Base-by-base conservation (phyloP, 2,113 vertebrate genomes). In the Heterotis niloticus region DNA sequence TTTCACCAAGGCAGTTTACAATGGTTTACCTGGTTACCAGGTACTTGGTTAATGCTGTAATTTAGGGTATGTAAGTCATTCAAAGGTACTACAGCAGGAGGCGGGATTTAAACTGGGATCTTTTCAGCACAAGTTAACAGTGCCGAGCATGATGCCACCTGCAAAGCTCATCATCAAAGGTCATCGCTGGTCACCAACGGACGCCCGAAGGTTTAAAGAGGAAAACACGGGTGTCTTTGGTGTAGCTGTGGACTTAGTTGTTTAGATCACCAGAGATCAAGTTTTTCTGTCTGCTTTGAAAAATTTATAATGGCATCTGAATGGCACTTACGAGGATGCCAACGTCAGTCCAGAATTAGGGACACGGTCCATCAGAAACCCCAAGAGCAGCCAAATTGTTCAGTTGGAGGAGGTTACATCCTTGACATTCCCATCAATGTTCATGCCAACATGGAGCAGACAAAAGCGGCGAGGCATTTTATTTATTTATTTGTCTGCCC, bases 401-500 rank as follows among this genome's bases (percentile, higher is more conserved):
- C 18, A 13, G 77, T 17, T 10, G 10, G 51, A 54, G 54, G 20
- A 23, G 75, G 28, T 65, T 26, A 76, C 29, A 34, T 64, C 29
- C 29, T 44, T 73, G 29, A 73, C 51, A 10, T 62, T n/a, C 69
- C 78, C 78, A 52, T 52, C 68, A 79, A 64, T 64, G 28, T n/a
- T 71, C 44, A 16, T 71, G 69, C 34, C 68, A 79, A n/a, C 23
- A 29, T 59, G 56, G 34, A 60, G 78, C 54, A 20, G 78, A 62
- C 69, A 69, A 71, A 79, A 73, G 69, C 28, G 26, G 29, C 51
- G 34, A 14, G 78, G 78, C 78, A 79, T 73, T 73, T 72, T 72
- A 78, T 78, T 78, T 70, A 78, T 78, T 78, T 60, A 78, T 78
- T 70, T 70, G 29, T 68, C 9, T 59, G 26, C 13, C 66, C 52